These are phyloP conservation scores for Tinea pellionella DNA, from an alignment of 2,888 invertebrate species.

Conservation along the genomic window DNA sequence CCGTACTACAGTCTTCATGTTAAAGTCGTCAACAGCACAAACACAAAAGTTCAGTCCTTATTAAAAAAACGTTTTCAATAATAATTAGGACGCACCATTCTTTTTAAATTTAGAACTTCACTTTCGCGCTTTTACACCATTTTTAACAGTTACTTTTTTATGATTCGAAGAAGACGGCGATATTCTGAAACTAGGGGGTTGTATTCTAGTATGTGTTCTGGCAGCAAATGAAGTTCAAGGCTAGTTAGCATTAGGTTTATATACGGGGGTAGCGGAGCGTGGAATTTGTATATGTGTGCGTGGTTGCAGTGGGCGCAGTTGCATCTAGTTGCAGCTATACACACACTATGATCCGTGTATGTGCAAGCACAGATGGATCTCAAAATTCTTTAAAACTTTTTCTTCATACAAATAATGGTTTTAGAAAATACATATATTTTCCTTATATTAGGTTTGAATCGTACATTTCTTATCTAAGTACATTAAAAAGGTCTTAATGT, in stretches of 20 bases:
- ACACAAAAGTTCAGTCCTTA: slow-evolving; percentile 26
- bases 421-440: too few species aligned
- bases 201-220: slow-evolving; percentile 4
- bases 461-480: too few species aligned
- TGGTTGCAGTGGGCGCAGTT: slow-evolving; percentile 16
- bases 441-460: too few species aligned
- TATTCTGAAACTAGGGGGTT: not conserved
- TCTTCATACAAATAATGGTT: too few species aligned
- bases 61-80: not conserved
- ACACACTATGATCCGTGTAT: slow-evolving; percentile 31
- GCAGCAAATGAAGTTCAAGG: slow-evolving; percentile 65
- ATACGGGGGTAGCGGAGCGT: slow-evolving; percentile 64
- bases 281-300: slow-evolving; percentile 31
- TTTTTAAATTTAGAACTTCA: slow-evolving; percentile 3
- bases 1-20: slow-evolving; percentile 48
- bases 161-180: not conserved
- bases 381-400: slow-evolving; percentile 22
- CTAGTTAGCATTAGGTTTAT: slow-evolving; percentile 48
- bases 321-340: not conserved
- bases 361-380: slow-evolving; percentile 21
- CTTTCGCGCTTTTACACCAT: slow-evolving; percentile 10
- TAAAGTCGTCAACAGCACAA: slow-evolving; percentile 33
- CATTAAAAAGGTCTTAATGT: too few species aligned
- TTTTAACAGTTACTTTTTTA: not conserved
- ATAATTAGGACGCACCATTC: not conserved